These are phyloP conservation scores for Parasteatoda tepidariorum DNA, from an alignment of 1,140 invertebrate genomes.

Conservation along the genomic window DNA sequence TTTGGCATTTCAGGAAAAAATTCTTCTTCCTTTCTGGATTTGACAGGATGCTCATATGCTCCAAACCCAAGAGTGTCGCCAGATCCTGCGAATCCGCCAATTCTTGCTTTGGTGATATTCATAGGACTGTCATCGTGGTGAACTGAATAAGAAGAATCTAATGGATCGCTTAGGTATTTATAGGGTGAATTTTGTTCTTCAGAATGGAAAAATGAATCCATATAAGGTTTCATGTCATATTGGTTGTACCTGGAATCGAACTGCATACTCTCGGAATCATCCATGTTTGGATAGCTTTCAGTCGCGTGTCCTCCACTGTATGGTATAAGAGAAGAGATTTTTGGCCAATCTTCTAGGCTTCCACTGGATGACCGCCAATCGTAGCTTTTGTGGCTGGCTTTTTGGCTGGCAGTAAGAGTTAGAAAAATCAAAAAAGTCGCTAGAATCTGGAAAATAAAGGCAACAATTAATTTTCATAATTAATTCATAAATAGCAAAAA, in stretches of 20 bases:
- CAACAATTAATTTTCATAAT: neutral
- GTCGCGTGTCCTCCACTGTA: neutral
- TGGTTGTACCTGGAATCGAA: neutral
- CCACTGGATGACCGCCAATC: constrained; percentile 6
- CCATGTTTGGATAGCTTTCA: neutral
- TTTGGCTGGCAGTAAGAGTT: neutral
- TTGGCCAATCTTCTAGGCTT: constrained; percentile 10
- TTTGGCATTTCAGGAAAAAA: neutral
- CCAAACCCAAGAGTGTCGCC: constrained; percentile 30
- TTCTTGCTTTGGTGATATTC: constrained; percentile 23
- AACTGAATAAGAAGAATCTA: neutral
- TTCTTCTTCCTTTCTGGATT: constrained; percentile 1
- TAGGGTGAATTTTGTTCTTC: constrained; percentile 2
- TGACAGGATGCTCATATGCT: constrained; percentile 12
- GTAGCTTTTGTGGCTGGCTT: neutral
- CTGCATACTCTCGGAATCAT: neutral
- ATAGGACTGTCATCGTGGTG: neutral
- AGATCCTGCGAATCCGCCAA: constrained; percentile 24
- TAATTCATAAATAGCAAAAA: no score
- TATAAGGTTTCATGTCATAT: neutral
- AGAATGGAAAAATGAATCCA: neutral
- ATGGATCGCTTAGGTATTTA: neutral
- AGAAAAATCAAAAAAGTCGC: neutral
- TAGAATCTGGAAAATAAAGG: neutral
- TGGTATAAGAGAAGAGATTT: neutral